phyloP scores from a whole-genome alignment of 1,140 invertebrate genomes.

The Portunus trituberculatus region DNA sequence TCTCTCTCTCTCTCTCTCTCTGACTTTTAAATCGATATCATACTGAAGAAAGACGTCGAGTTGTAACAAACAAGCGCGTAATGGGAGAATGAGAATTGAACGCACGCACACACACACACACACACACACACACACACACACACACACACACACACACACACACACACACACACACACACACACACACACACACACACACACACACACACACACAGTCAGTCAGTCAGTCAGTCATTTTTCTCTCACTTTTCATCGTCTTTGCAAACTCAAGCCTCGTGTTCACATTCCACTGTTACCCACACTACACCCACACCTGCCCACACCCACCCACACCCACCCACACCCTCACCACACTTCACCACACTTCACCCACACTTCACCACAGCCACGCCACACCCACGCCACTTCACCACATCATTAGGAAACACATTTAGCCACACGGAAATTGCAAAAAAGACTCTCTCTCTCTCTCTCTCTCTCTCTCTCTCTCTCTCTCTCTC shows the following conservation, averaged over 20 bases:
- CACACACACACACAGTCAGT: constrained; percentile 59
- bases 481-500: too few relatives aligned
- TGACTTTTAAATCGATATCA: constrained; percentile 46
- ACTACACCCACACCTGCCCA: not conserved
- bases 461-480: too few relatives aligned
- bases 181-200: constrained; percentile 44
- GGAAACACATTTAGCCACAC: too few relatives aligned
- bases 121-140: constrained; percentile 57
- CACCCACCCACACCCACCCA: not conserved
- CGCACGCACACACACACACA: constrained; percentile 33
- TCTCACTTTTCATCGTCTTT: too few relatives aligned
- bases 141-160: not conserved
- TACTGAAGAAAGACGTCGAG: not conserved
- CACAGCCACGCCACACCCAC: too few relatives aligned
- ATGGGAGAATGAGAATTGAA: too few relatives aligned
- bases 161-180: constrained; percentile 40
- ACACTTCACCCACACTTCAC: not conserved
- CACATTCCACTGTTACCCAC: too few relatives aligned
- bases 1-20: not conserved
- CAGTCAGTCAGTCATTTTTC: not conserved
- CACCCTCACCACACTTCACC: not conserved
- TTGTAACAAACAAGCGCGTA: constrained; percentile 21
- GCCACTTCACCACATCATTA: too few relatives aligned
- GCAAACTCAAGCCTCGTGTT: too few relatives aligned
- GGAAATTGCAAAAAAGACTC: too few relatives aligned